phyloP scores from a whole-genome alignment of 2,113 vertebrate species.

The Desmodus rotundus region DNA sequence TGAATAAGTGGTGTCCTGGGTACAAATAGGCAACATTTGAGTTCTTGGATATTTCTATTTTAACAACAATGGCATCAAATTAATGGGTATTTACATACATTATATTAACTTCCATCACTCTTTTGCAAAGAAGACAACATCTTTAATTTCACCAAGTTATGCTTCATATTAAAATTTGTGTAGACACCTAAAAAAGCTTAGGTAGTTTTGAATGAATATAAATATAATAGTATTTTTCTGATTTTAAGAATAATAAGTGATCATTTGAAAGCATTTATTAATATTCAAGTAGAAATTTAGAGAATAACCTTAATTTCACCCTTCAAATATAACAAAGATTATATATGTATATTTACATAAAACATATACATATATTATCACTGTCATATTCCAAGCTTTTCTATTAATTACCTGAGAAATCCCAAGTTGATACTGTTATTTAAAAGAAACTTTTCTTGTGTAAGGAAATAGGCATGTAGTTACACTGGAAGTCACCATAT shows the following conservation, averaged over 20 bases:
- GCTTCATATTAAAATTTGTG: background rate
- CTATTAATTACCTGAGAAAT: conserved; percentile 36
- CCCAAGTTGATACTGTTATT: conserved; percentile 57
- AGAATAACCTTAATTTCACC: background rate
- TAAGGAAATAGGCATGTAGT: conserved; percentile 64
- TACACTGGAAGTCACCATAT: conserved; percentile 60
- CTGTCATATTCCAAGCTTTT: background rate
- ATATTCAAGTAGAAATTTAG: background rate
- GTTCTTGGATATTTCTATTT: background rate
- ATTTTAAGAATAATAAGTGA: background rate
- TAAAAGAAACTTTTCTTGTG: conserved; percentile 42
- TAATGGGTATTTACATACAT: background rate
- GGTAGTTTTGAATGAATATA: background rate
- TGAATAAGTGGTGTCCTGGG: background rate
- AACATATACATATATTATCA: background rate
- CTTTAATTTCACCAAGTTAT: background rate
- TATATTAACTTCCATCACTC: background rate
- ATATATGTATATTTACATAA: background rate
- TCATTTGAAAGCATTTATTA: background rate
- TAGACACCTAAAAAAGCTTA: background rate
- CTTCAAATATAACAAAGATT: background rate
- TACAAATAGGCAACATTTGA: background rate
- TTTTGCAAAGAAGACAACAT: background rate
- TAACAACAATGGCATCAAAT: background rate
- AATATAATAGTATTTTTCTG: conserved; percentile 10